phyloP scores from a whole-genome alignment of 2,888 invertebrate species.

The Leptinotarsa peninsularis region DNA sequence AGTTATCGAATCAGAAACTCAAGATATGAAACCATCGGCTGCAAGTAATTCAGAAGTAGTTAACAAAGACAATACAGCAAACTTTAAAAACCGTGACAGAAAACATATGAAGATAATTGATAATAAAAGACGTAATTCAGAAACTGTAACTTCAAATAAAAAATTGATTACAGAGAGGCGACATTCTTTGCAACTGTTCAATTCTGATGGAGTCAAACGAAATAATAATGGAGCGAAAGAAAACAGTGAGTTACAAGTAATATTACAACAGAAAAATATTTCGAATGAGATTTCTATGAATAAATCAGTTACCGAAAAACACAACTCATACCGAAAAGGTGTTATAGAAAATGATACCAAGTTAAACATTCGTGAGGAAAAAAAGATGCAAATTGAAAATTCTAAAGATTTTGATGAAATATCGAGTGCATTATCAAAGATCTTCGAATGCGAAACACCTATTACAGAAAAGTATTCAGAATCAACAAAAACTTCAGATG shows the following conservation, averaged over 20 bases:
- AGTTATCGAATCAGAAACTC: background rate
- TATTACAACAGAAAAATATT: background rate
- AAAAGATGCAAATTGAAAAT: background rate
- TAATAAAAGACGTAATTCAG: slow-evolving; percentile 17
- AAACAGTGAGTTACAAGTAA: background rate
- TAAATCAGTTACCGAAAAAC: background rate
- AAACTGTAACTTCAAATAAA: background rate
- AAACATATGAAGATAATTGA: background rate
- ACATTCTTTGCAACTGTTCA: background rate
- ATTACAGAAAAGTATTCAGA: background rate
- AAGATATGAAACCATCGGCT: background rate
- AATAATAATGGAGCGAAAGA: background rate
- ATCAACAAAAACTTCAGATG: background rate
- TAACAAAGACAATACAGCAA: background rate
- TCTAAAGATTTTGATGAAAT: background rate
- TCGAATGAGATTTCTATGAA: background rate
- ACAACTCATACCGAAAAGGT: background rate
- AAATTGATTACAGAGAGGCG: background rate
- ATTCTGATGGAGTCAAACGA: background rate
- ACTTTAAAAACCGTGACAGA: background rate
- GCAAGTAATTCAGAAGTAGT: background rate
- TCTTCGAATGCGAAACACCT: background rate
- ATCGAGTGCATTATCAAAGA: background rate
- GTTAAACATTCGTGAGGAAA: background rate
- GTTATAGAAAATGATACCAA: background rate